A percentile compares a stretch with the other conserved stretches of the same genome.
These are phyloP conservation scores for Chouioia cunea DNA, from an alignment of 2,888 invertebrate species.

Conservation along the genomic window DNA sequence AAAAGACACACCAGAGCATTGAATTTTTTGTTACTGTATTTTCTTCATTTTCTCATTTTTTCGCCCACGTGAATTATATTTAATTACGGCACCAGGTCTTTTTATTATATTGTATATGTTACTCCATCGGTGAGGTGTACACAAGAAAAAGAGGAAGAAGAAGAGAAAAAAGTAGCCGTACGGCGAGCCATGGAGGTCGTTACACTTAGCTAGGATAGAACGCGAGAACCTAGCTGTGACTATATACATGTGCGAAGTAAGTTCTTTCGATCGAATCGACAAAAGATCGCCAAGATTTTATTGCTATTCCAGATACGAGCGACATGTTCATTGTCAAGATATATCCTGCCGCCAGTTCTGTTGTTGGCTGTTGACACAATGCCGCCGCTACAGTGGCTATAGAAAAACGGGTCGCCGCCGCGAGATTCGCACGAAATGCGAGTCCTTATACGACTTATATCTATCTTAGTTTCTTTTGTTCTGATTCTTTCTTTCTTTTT, in stretches of 20 bases:
- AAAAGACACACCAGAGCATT: neutral
- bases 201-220: constrained; percentile 22
- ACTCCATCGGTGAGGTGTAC: too few relatives aligned
- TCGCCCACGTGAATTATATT: constrained; percentile 22
- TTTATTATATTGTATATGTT: constrained; percentile 12
- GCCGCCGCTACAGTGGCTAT: neutral
- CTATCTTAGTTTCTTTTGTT: constrained; percentile 1
- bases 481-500: neutral
- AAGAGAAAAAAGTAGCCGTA: constrained; percentile 20
- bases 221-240: too few relatives aligned
- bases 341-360: neutral
- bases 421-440: constrained; percentile 38
- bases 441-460: constrained; percentile 43
- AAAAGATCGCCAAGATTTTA: constrained; percentile 31
- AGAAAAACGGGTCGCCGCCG: neutral
- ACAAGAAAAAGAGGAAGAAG: neutral
- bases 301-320: constrained; percentile 31
- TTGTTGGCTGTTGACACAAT: constrained; percentile 12
- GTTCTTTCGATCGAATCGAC: constrained; percentile 6
- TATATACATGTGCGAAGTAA: neutral
- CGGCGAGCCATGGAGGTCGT: constrained; percentile 31
- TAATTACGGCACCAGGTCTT: constrained; percentile 35
- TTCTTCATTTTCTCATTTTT: neutral
- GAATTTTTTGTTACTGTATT: constrained; percentile 5
- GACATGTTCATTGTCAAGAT: constrained; percentile 36